phyloP scores from a whole-genome alignment of 2,113 vertebrate species.

The Dasyornis broadbenti region DNA sequence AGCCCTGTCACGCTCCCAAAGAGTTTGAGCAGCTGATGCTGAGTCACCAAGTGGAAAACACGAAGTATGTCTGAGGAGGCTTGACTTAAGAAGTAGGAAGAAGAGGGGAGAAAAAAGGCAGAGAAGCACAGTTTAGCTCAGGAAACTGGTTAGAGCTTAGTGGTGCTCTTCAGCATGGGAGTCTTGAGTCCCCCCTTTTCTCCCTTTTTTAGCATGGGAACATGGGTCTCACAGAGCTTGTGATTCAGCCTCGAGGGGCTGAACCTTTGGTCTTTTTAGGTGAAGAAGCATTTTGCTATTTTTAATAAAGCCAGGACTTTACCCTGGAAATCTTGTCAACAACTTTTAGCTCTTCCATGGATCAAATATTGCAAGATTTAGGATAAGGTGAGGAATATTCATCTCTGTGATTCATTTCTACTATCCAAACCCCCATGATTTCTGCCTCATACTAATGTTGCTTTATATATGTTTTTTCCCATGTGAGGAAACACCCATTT shows the following conservation, averaged over 20 bases:
- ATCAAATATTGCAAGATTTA: neutral
- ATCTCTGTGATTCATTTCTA: neutral
- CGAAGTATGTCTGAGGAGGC: neutral
- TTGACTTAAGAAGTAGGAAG: neutral
- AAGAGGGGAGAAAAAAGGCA: neutral
- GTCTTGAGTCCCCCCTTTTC: neutral
- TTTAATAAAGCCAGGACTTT: neutral
- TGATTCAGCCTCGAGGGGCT: neutral
- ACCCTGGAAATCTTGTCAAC: neutral
- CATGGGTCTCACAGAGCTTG: neutral
- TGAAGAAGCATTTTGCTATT: neutral
- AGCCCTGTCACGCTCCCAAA: neutral
- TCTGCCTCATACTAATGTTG: neutral
- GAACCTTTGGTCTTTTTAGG: neutral
- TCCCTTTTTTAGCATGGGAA: neutral
- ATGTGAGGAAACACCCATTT: neutral
- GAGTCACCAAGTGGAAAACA: conserved; percentile 6
- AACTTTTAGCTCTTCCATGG: neutral
- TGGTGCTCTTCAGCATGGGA: neutral
- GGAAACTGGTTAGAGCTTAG: neutral
- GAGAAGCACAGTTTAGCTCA: neutral
- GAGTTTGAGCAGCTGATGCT: conserved; percentile 16
- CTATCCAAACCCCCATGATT: neutral
- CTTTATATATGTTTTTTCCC: neutral
- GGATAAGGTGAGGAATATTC: neutral